Base-by-base conservation (phyloP, 2,888 invertebrate species). In the Byasa hedistus region DNA sequence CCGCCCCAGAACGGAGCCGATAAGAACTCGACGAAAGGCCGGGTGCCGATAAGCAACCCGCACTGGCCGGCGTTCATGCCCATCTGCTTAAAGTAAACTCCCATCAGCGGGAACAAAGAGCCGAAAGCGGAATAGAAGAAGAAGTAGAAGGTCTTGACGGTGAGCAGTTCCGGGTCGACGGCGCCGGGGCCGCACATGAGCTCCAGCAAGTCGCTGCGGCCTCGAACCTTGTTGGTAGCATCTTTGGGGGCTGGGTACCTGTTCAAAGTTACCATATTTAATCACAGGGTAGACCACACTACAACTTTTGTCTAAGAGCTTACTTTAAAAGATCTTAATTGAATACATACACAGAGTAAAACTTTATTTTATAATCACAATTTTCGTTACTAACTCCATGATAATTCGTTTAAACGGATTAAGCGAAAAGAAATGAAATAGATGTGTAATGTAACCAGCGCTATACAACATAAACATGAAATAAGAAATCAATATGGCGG, bases 101-200 rank as follows among this genome's bases (percentile, higher is more conserved):
- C 99, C 96, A 99, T 97, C 69, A 99, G 92, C 0, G 99, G 99
- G 84, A 99, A 99, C 21, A 99, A 93, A 0, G 98, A 98, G 8
- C 99, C 99, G 84, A 99, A 99, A 1, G 99, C 99, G 55, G 99
- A 98, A 89, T 99, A 99, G 92, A 99, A 99, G 93, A 99, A 99
- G 91, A 99, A 99, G 87, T 99, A 99, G 90, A 99, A 99, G 24
- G 97, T 96, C 89, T 99, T 99, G 75, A 98, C 98, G 64, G 98
- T 96, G 73, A 99, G 93, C 63, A 99, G 92, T 85, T 98, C 98
- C 75, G 96, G 96, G 85, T 98, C 97, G 54, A 98, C 95, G 48
- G 95, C 92, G 70, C 84, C 89, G 0, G 96, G 96, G 44, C 97
- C 96, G 82, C 95, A 96, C 72, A 97, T 85, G 86, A 95, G 93